Evolutionary conservation across 2,888 invertebrate species (phyloP).

Genomic region (Euclidia mi): DNA sequence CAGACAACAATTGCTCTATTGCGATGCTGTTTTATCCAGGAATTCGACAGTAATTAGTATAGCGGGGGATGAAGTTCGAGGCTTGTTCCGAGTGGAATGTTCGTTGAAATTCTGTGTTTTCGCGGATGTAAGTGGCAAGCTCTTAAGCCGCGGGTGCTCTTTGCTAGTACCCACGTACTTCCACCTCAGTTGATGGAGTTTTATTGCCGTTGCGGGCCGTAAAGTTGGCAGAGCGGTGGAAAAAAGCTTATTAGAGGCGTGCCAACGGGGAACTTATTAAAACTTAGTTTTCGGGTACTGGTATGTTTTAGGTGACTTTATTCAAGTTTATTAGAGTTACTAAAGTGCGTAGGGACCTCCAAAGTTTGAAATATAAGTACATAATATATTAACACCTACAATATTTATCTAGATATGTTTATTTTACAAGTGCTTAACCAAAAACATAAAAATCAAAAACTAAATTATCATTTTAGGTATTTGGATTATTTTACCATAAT

Average conservation of each 20-base stretch:
- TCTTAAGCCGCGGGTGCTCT: slow-evolving; percentile 46
- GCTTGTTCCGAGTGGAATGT: not conserved
- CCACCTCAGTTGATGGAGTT: slow-evolving; percentile 71
- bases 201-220: slow-evolving; percentile 77
- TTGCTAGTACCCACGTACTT: slow-evolving; percentile 53
- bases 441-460: too few relatives aligned
- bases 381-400: not conserved
- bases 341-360: slow-evolving; percentile 16
- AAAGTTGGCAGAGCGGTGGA: slow-evolving; percentile 66
- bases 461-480: too few relatives aligned
- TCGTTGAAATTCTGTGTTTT: slow-evolving; percentile 34
- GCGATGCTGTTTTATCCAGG: slow-evolving; percentile 25
- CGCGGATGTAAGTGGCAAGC: slow-evolving; percentile 18
- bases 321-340: slow-evolving; percentile 36
- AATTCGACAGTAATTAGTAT: slow-evolving; percentile 32
- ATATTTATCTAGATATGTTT: too few relatives aligned
- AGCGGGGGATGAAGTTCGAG: slow-evolving; percentile 7
- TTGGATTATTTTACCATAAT: too few relatives aligned
- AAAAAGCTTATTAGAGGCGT: slow-evolving; percentile 74
- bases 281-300: slow-evolving; percentile 61
- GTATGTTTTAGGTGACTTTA: slow-evolving; percentile 34
- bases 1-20: slow-evolving; percentile 21
- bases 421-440: too few relatives aligned
- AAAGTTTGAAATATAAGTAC: slow-evolving; percentile 17
- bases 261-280: slow-evolving; percentile 65